Conservation (phyloP, 2,113 vertebrate genomes). For the Chaenogobius annularis region DNA sequence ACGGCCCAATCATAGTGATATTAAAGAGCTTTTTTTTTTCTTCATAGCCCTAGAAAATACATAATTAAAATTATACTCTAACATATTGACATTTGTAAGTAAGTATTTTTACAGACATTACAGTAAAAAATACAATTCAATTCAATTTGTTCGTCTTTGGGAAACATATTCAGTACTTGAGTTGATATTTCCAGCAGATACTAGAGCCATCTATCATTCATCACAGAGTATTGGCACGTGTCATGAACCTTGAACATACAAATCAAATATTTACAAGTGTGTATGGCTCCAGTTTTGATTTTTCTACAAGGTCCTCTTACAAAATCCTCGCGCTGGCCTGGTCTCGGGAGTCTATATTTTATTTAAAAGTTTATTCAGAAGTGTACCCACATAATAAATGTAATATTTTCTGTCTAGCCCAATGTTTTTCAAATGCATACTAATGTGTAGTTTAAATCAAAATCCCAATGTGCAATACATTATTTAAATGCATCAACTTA, state of each 20-base stretch:
- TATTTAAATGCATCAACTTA: neutral
- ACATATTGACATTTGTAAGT: neutral
- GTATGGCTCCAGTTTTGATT: slow-evolving; percentile 24
- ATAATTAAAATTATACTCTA: neutral
- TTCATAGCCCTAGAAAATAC: neutral
- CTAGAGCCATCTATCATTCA: slow-evolving; percentile 33
- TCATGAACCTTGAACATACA: slow-evolving; percentile 37
- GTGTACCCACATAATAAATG: neutral
- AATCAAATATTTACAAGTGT: slow-evolving; percentile 44
- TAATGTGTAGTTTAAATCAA: neutral
- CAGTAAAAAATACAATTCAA: no score
- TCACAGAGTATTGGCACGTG: slow-evolving; percentile 12
- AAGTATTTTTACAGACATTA: neutral
- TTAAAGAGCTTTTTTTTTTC: no score
- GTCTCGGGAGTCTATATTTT: neutral
- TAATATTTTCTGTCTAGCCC: neutral
- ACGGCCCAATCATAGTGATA: no score
- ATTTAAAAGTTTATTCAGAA: slow-evolving; percentile 19
- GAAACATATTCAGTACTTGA: neutral
- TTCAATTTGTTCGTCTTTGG: slow-evolving; percentile 11
- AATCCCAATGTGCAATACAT: neutral
- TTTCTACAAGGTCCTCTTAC: slow-evolving; percentile 4
- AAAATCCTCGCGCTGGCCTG: slow-evolving; percentile 16
- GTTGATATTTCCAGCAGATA: slow-evolving; percentile 9
- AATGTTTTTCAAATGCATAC: neutral